Percentiles rank a stretch among this genome's conserved stretches.
Evolutionary conservation across 2,797 vertebrate genomes (phyloP).

Genomic region (Epinephelus coioides): DNA sequence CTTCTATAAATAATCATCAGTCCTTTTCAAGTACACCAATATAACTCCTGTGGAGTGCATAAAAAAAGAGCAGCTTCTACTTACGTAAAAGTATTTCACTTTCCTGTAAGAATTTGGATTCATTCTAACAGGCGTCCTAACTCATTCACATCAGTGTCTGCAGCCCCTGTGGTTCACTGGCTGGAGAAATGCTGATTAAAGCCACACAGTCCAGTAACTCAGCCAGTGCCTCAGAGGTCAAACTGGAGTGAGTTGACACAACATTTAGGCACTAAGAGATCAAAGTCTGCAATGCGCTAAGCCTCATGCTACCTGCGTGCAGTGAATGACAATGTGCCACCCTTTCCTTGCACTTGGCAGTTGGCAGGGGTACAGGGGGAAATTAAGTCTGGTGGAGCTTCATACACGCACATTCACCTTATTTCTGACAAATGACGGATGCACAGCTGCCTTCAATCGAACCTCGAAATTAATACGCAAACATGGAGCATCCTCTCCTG

Average conservation of each 20-base stretch:
- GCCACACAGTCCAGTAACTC: conserved; percentile 12
- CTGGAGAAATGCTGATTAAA: conserved; percentile 39
- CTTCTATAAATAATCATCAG: conserved; percentile 69
- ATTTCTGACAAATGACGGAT: conserved; percentile 48
- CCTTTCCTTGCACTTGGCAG: conserved; percentile 52
- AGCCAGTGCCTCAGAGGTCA: conserved; percentile 67
- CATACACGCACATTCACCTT: conserved; percentile 38
- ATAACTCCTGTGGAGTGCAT: conserved; percentile 38
- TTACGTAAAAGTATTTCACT: conserved; percentile 52
- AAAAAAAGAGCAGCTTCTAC: conserved; percentile 28
- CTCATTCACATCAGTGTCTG: conserved; percentile 39
- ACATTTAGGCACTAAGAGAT: conserved; percentile 67
- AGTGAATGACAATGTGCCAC: conserved; percentile 68
- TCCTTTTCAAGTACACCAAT: conserved; percentile 25
- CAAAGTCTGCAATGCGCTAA: conserved; percentile 77
- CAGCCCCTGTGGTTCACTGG: conserved; percentile 15
- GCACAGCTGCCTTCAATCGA: conserved; percentile 52
- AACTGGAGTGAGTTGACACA: conserved; percentile 47
- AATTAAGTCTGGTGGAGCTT: conserved; percentile 58
- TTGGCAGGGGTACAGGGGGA: conserved; percentile 53
- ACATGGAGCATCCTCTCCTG: conserved; percentile 48
- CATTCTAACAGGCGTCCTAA: conserved; percentile 19
- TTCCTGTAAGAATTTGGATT: conserved; percentile 27
- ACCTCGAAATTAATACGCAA: conserved; percentile 61
- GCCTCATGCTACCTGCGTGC: conserved; percentile 64